phyloP scores from a whole-genome alignment of 2,888 invertebrate genomes.

The Dermolepida albohirtum region DNA sequence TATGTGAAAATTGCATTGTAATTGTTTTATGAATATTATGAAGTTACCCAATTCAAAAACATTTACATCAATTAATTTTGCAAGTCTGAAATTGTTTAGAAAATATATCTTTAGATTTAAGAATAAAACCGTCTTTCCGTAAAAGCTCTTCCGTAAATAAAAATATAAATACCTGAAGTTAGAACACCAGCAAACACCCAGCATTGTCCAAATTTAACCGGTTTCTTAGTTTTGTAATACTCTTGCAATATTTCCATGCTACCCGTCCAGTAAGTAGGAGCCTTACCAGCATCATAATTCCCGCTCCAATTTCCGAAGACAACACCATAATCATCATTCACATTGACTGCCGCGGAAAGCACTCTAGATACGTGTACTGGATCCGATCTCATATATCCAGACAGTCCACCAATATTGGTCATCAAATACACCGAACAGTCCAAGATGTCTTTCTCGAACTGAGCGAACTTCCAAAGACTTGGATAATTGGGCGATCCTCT shows the following conservation, averaged over 20 bases:
- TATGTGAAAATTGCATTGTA: too few relatives aligned
- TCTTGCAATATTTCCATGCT: slow-evolving; percentile 83
- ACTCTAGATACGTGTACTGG: slow-evolving; percentile 80
- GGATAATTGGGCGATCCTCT: slow-evolving; percentile 78
- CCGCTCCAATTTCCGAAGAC: slow-evolving; percentile 86
- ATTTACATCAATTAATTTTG: too few relatives aligned
- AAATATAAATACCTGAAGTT: slow-evolving; percentile 61
- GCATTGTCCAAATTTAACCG: slow-evolving; percentile 90
- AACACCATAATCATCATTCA: slow-evolving; percentile 84
- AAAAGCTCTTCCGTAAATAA: not conserved
- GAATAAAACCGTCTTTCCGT: not conserved
- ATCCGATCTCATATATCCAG: slow-evolving; percentile 76
- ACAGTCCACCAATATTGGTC: slow-evolving; percentile 71
- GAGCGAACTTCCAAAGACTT: slow-evolving; percentile 81
- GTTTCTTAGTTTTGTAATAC: slow-evolving; percentile 79
- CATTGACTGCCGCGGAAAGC: slow-evolving; percentile 84
- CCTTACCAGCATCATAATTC: slow-evolving; percentile 81
- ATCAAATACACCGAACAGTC: slow-evolving; percentile 75
- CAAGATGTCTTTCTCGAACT: slow-evolving; percentile 76
- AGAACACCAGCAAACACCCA: slow-evolving; percentile 91
- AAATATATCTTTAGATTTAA: too few relatives aligned
- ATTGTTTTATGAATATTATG: too few relatives aligned
- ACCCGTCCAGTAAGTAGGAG: slow-evolving; percentile 88
- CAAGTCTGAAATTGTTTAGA: too few relatives aligned
- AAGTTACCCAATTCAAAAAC: too few relatives aligned